Evolutionary conservation across 1,140 invertebrate genomes (phyloP).

Genomic region (honey bee (Apis mellifera)): DNA sequence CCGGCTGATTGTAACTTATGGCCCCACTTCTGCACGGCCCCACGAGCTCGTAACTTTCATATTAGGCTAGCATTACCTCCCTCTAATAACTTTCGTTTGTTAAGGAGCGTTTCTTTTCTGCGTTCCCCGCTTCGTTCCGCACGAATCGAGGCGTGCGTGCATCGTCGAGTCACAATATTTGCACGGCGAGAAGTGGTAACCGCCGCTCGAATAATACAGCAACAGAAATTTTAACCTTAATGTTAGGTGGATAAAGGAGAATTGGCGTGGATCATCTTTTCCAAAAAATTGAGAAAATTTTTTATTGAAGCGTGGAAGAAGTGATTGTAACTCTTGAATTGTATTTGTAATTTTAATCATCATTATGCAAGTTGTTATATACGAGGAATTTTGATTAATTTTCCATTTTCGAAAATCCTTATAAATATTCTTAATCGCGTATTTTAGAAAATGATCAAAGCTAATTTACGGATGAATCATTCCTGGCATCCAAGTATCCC

Average conservation of each 20-base stretch:
- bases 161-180: slow-evolving; percentile 40
- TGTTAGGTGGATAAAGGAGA: no score
- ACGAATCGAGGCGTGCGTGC: not conserved
- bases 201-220: no score
- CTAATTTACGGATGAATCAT: not conserved
- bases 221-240: no score
- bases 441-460: not conserved
- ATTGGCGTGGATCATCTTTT: no score
- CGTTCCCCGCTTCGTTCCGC: not conserved
- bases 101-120: slow-evolving; percentile 25
- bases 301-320: no score
- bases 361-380: no score
- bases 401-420: not conserved
- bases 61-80: slow-evolving; percentile 60
- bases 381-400: not conserved
- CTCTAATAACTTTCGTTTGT: slow-evolving; percentile 59
- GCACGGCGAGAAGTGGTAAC: not conserved
- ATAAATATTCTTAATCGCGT: not conserved
- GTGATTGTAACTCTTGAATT: no score
- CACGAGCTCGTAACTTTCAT: slow-evolving; percentile 55
- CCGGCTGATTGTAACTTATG: slow-evolving; percentile 69
- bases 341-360: no score
- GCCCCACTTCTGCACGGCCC: slow-evolving; percentile 50
- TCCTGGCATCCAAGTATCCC: not conserved
- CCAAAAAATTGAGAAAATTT: no score